phyloP scores from a whole-genome alignment of 2,797 vertebrate species.

The Lutjanus campechanus region DNA sequence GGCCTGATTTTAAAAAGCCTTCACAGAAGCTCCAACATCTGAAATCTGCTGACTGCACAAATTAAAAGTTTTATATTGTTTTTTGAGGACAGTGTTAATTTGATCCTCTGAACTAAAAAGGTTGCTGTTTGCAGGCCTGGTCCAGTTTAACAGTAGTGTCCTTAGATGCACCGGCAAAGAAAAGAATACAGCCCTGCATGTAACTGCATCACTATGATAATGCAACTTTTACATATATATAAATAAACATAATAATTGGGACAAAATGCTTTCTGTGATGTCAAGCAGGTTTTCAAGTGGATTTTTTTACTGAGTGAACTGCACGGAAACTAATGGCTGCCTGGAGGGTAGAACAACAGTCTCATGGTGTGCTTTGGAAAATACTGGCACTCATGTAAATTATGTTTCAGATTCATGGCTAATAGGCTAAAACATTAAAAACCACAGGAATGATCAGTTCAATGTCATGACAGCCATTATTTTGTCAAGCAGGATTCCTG shows the following conservation, averaged over 20 bases:
- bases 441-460: constrained; percentile 28
- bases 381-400: constrained; percentile 1
- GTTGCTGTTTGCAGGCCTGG: background rate
- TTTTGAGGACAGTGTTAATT: background rate
- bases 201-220: background rate
- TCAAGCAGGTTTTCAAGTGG: background rate
- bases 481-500: constrained; percentile 30
- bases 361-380: constrained; percentile 22
- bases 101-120: background rate
- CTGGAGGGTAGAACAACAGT: constrained; percentile 22
- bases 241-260: background rate
- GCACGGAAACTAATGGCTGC: constrained; percentile 13
- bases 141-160: background rate
- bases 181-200: background rate
- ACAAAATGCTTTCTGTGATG: background rate
- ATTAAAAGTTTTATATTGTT: background rate
- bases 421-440: constrained; percentile 16
- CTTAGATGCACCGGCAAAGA: constrained; percentile 1
- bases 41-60: background rate
- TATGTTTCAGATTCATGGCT: background rate
- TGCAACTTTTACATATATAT: background rate
- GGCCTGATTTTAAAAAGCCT: background rate
- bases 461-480: constrained; percentile 20
- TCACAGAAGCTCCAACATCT: background rate
- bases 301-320: constrained; percentile 2